A percentile compares a stretch with the other conserved stretches of the same genome.
Conservation (phyloP, 1,140 invertebrate species). For the Formica selysi region DNA sequence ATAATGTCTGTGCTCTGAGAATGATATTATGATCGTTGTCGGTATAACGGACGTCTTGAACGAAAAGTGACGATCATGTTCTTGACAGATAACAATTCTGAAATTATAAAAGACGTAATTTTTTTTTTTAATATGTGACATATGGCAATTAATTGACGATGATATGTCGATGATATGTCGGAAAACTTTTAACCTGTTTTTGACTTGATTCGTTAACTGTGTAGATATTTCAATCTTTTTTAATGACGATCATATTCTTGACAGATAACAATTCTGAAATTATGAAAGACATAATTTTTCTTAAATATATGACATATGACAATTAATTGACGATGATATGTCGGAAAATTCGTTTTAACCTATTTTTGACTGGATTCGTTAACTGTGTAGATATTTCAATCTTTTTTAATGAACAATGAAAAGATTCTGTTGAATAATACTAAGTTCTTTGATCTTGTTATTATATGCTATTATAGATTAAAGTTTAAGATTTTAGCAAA, state of each 20-base stretch:
- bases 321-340: constrained; percentile 20
- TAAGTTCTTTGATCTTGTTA: too few species aligned
- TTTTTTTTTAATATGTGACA: constrained; percentile 26
- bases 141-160: constrained; percentile 9
- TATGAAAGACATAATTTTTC: constrained; percentile 4
- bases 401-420: too few species aligned
- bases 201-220: not conserved
- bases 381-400: too few species aligned
- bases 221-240: too few species aligned
- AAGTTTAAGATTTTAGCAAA: too few species aligned
- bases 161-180: not conserved
- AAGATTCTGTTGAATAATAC: too few species aligned
- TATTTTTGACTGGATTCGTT: too few species aligned
- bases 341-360: not conserved
- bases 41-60: constrained; percentile 6
- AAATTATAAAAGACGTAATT: not conserved
- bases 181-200: not conserved
- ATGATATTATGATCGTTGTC: constrained; percentile 24
- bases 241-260: constrained; percentile 30
- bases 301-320: not conserved
- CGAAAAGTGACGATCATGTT: constrained; percentile 57
- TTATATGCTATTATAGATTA: too few species aligned
- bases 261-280: not conserved
- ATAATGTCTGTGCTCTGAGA: constrained; percentile 25
- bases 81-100: not conserved